Conservation (phyloP, 2,888 invertebrate species). For the Heliconius ismenius region DNA sequence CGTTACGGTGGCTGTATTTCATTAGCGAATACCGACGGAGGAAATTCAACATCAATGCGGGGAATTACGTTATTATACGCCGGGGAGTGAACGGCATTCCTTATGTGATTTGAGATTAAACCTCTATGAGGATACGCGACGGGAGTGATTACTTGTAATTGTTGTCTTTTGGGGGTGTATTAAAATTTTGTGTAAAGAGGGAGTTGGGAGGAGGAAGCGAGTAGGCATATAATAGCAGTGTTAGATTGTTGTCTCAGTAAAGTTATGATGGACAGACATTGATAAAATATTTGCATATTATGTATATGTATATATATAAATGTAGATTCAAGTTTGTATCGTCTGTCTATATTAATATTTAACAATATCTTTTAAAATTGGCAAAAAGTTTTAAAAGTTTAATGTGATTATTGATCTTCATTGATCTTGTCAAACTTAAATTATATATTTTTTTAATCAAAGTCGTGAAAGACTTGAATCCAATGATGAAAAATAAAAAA, state of each 20-base stretch:
- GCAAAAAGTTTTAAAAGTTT: too few relatives aligned
- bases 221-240: too few relatives aligned
- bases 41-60: constrained; percentile 47
- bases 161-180: constrained; percentile 39
- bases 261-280: neutral
- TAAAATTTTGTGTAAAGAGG: constrained; percentile 1
- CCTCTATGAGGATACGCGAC: constrained; percentile 45
- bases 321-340: too few relatives aligned
- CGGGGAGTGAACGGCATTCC: constrained; percentile 46
- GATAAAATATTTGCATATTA: neutral
- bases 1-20: constrained; percentile 42
- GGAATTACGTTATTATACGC: constrained; percentile 47
- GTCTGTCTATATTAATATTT: too few relatives aligned
- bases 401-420: too few relatives aligned
- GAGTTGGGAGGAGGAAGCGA: neutral
- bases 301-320: too few relatives aligned
- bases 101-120: constrained; percentile 47
- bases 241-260: neutral
- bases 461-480: neutral
- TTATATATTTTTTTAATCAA: neutral
- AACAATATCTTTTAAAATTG: too few relatives aligned
- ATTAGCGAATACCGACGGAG: constrained; percentile 44
- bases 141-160: constrained; percentile 44
- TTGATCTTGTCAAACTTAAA: neutral
- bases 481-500: neutral